Percentiles rank a stretch among this genome's conserved stretches.
phyloP scores from a whole-genome alignment of 2,797 vertebrate species.

The Loris lydekkerianus region DNA sequence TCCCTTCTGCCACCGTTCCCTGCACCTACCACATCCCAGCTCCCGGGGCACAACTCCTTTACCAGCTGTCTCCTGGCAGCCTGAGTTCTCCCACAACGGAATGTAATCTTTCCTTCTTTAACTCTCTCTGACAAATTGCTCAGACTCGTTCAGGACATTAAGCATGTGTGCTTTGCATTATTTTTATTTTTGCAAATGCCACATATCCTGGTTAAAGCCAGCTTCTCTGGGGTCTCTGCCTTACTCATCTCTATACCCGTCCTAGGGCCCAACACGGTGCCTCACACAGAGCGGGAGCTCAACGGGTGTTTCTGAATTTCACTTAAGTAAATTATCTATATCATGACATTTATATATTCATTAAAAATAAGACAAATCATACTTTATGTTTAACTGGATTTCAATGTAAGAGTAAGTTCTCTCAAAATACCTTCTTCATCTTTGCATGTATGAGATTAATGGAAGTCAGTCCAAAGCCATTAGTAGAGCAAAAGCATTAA shows the following conservation, averaged over 20 bases:
- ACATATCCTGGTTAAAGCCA: background rate
- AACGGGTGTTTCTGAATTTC: background rate
- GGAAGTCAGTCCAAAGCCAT: background rate
- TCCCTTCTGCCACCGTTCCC: background rate
- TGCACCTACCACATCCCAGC: background rate
- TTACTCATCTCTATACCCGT: background rate
- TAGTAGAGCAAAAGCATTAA: background rate
- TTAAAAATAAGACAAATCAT: constrained; percentile 14
- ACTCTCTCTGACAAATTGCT: background rate
- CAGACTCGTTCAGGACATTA: background rate
- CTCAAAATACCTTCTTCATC: background rate
- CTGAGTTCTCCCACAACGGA: constrained; percentile 5
- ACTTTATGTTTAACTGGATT: constrained; percentile 29
- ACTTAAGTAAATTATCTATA: constrained; percentile 37
- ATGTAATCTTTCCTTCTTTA: background rate
- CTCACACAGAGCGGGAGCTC: background rate
- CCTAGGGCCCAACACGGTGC: background rate
- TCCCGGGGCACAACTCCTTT: background rate
- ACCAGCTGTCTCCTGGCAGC: background rate
- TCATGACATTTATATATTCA: background rate
- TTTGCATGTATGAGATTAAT: background rate
- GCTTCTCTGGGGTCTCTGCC: constrained; percentile 1
- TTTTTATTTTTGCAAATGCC: background rate
- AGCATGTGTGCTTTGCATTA: background rate
- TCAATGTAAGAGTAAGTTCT: constrained; percentile 48